Evolutionary conservation across 2,113 vertebrate species (phyloP), one percentile per base, ranked within the genome.

Genomic region (Cranoglanis bouderius): DNA sequence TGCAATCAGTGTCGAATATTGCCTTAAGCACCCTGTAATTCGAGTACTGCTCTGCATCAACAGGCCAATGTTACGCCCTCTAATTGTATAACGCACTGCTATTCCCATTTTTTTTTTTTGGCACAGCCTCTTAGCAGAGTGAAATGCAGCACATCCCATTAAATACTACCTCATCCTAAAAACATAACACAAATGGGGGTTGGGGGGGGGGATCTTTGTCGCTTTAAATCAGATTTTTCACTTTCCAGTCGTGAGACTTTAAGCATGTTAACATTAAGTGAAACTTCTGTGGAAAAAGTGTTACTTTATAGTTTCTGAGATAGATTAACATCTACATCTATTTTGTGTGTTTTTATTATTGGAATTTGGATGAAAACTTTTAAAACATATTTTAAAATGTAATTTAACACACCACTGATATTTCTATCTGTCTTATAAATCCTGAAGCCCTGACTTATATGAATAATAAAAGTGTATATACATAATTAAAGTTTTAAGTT

Each of bases 1-100:
- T 57, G 89, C 94, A 70, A 86, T 94, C 32, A 93, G 86, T 43
- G 43, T 94, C 84, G 91, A 19, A 38, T 19, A 19, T 67, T 67
- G n/a, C 4, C 26, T 67, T 35, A 38, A 19, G 35, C 14, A 7
- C 6, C 32, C 4, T 72, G 67, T 72, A 72, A 72, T 19, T 38
- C 16, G 14, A 5, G 14, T 19, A 38, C 32, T 7, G 32, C 32
- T 72, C 67, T 0, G 32, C n/a, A n/a, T n/a, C n/a, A n/a, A n/a
- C n/a, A 72, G 32, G n/a, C n/a, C 18, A 72, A 38, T 72, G 67
- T 19, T 35, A 70, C 35, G 38, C 32, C 16, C 32, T 19, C 32
- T 38, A 7, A 72, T 72, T 38, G 8, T 19, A 16, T 72, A 38
- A 38, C 19, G 0, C 6, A 19, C 29, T 32, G 29, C 63, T 32